These are phyloP conservation scores for Orchesellides sinensis DNA, from an alignment of 2,888 invertebrate species.

Conservation along the genomic window DNA sequence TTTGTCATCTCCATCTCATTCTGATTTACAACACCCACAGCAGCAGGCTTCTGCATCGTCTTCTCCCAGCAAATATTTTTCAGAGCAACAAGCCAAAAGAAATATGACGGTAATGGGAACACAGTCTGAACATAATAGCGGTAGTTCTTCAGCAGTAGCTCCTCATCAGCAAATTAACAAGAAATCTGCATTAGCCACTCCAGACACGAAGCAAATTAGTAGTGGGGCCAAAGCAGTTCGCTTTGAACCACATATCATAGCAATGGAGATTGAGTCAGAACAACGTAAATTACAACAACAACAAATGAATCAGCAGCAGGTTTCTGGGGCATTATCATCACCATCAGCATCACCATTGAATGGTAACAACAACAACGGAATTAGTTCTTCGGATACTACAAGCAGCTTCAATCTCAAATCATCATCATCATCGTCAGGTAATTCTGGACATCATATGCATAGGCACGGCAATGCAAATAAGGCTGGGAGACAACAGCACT, in stretches of 20 bases:
- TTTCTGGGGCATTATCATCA: conserved; percentile 48
- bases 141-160: conserved; percentile 15
- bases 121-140: no score
- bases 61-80: conserved; percentile 34
- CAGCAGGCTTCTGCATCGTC: conserved; percentile 14
- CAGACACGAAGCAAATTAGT: background rate
- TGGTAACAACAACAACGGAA: conserved; percentile 44
- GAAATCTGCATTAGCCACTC: conserved; percentile 51
- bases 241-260: conserved; percentile 66
- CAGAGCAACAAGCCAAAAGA: conserved; percentile 39
- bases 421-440: no score
- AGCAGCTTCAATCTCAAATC: no score
- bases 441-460: conserved; percentile 58
- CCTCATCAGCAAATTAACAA: conserved; percentile 31
- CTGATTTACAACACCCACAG: conserved; percentile 14
- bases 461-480: conserved; percentile 43
- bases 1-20: conserved; percentile 20
- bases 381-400: conserved; percentile 19
- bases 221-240: conserved; percentile 63
- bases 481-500: conserved; percentile 43
- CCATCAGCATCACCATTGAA: conserved; percentile 4
- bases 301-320: conserved; percentile 42
- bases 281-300: conserved; percentile 60
- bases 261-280: conserved; percentile 67
- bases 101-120: no score